A percentile compares a stretch with the other conserved stretches of the same genome.
phyloP scores from a whole-genome alignment of 2,888 invertebrate genomes.

The Tryphoninae sp. region DNA sequence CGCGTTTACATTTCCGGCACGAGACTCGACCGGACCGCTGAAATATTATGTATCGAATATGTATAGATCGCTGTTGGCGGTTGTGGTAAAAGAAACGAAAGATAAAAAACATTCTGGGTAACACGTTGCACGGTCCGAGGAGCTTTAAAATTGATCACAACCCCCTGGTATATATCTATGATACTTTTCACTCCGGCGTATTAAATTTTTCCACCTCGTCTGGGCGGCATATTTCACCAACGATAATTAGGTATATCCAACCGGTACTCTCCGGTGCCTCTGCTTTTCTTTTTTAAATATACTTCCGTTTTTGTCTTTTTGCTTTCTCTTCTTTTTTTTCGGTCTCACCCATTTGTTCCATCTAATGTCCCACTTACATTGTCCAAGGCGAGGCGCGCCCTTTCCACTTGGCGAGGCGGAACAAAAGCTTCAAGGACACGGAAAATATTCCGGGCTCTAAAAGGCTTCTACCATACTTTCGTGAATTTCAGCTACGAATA shows the following conservation, averaged over 20 bases:
- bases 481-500: constrained; percentile 6
- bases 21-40: constrained; percentile 23
- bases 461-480: constrained; percentile 39
- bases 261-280: constrained; percentile 15
- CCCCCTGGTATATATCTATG: neutral
- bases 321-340: constrained; percentile 11
- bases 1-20: constrained; percentile 24
- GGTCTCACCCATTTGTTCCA: constrained; percentile 45
- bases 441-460: constrained; percentile 31
- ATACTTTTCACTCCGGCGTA: constrained; percentile 1
- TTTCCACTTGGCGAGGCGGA: constrained; percentile 14
- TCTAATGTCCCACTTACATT: constrained; percentile 58
- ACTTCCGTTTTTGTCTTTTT: neutral
- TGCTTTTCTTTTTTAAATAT: constrained; percentile 5
- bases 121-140: constrained; percentile 56
- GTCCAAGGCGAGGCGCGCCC: constrained; percentile 36
- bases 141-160: constrained; percentile 55
- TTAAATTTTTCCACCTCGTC: constrained; percentile 37
- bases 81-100: constrained; percentile 3
- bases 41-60: constrained; percentile 58
- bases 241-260: constrained; percentile 60
- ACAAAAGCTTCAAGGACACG: constrained; percentile 51
- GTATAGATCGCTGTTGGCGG: constrained; percentile 52
- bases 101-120: constrained; percentile 50
- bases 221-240: constrained; percentile 51